Conservation (phyloP, 2,113 vertebrate species). For the Mystacornis crossleyi region DNA sequence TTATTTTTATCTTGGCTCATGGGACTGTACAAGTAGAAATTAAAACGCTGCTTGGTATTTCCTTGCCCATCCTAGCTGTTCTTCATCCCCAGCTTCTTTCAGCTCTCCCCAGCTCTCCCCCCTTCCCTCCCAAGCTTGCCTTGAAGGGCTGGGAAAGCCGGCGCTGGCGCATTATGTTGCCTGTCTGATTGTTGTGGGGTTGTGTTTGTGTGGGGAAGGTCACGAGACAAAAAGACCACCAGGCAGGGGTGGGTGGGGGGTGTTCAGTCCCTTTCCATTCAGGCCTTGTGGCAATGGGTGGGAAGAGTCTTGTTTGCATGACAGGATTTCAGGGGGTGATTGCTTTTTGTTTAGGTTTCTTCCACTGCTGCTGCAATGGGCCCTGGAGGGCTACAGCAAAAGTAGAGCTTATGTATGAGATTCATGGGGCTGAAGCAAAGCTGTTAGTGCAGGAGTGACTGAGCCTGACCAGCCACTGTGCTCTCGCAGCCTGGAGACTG, state of each 20-base stretch:
- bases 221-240: slow-evolving; percentile 66
- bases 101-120: not conserved
- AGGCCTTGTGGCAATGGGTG: slow-evolving; percentile 19
- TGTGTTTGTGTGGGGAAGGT: slow-evolving; percentile 59
- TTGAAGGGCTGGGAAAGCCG: slow-evolving; percentile 53
- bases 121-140: not conserved
- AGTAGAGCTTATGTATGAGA: not conserved
- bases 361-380: not conserved
- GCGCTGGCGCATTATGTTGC: not conserved
- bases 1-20: not conserved
- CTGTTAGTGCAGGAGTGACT: not conserved
- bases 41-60: not conserved
- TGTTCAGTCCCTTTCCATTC: slow-evolving; percentile 31
- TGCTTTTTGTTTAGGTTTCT: slow-evolving; percentile 47
- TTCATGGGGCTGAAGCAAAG: not conserved
- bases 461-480: not conserved
- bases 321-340: slow-evolving; percentile 16
- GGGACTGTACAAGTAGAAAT: not conserved
- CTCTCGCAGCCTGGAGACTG: not conserved
- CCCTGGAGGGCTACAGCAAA: slow-evolving; percentile 16
- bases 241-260: not conserved
- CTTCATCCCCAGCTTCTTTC: slow-evolving; percentile 5
- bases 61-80: not conserved
- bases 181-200: slow-evolving; percentile 47
- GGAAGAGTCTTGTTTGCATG: slow-evolving; percentile 61